A percentile compares a stretch with the other conserved stretches of the same genome.
These are phyloP conservation scores for Erythrolamprus reginae DNA, from an alignment of 2,113 vertebrate genomes.

Conservation along the genomic window DNA sequence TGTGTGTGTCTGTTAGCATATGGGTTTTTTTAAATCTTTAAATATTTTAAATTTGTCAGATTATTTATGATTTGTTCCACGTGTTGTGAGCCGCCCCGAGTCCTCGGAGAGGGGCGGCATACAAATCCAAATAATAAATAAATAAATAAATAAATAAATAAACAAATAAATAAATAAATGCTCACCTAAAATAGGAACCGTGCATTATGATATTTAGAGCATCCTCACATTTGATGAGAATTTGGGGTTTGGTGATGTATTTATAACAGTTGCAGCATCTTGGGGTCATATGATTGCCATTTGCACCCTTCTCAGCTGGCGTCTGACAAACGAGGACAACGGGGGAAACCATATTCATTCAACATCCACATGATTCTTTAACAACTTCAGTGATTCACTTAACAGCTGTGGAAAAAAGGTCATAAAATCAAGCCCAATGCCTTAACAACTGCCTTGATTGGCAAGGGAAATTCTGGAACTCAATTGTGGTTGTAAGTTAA, in stretches of 20 bases:
- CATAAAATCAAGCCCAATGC: background rate
- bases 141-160: no score
- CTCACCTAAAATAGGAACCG: background rate
- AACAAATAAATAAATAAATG: no score
- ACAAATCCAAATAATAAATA: no score
- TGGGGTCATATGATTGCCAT: background rate
- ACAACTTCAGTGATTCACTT: background rate
- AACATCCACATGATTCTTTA: background rate
- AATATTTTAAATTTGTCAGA: no score
- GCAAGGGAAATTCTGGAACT: background rate
- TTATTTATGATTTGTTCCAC: no score
- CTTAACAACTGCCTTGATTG: no score
- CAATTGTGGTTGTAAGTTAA: background rate
- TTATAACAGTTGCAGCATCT: background rate
- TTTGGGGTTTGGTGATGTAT: background rate
- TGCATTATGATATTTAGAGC: background rate
- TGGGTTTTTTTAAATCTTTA: no score
- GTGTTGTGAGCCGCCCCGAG: no score
- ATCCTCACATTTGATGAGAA: background rate
- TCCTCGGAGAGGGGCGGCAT: no score
- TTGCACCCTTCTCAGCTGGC: background rate
- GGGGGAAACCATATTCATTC: background rate
- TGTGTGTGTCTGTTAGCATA: no score
- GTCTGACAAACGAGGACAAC: background rate
- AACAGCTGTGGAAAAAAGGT: background rate